Base-by-base conservation (phyloP, 2,888 invertebrate genomes). In the Mimumesa dahlbomi region DNA sequence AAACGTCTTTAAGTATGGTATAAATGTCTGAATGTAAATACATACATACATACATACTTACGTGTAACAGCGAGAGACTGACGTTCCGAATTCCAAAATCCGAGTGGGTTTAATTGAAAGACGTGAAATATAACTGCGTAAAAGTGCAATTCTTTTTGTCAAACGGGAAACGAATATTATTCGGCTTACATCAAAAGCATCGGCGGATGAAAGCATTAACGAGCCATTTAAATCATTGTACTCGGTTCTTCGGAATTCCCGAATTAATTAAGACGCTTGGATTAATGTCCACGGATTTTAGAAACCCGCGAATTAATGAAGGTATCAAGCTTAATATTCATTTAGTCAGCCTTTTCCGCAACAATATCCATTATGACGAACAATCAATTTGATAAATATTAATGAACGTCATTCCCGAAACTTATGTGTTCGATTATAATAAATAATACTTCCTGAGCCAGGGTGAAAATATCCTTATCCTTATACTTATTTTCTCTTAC, bases 61-160 rank as follows among this genome's bases (percentile, higher is more conserved):
- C 16, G 38, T 48, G 19, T 42, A 42, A 18, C 25, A 31, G 13
- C 7, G 18, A n/a, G 45, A 16, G 34, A 31, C 13, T 34, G 31
- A 46, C 31, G 42, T 64, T 48, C 36, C 46, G 50, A 34, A 40
- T 57, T 68, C 57, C 29, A 45, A 38, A n/a, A n/a, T n/a, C n/a
- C n/a, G 36, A 31, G 45, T 7, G 7, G 36, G 54, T 57, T 57
- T 29, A 56, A 50, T n/a, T 29, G 45, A 19, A 7, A 16, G 38
- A 59, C 36, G 19, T 61, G 50, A 61, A 61, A 61, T 61, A 61
- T 65, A 45, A 64, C 21, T 62, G 21, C 36, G 38, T 64, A 65
- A 61, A 66, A 54, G 62, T 53, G 48, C 14, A 11, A n/a, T 36
- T 21, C n/a, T n/a, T 9, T 11, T 25, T 34, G 34, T 43, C 48